Percentiles rank a stretch among this genome's conserved stretches.
These are phyloP conservation scores for Megalurothrips usitatus DNA, from an alignment of 2,888 invertebrate genomes.

Conservation along the genomic window DNA sequence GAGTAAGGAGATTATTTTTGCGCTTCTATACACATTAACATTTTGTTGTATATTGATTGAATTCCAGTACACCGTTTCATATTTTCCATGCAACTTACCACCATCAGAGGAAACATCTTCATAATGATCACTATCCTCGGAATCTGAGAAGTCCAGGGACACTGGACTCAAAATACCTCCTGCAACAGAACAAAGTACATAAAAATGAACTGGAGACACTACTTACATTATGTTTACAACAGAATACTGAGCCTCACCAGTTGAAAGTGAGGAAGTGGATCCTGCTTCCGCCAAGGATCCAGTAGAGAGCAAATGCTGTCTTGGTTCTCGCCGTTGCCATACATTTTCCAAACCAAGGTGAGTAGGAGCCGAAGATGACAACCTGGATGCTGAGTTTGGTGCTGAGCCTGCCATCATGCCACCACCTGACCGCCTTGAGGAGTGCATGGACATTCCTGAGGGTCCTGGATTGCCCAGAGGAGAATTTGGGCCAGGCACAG, in stretches of 20 bases:
- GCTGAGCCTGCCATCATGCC: neutral
- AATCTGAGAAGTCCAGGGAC: conserved; percentile 70
- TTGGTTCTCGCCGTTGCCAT: conserved; percentile 81
- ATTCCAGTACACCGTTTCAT: neutral
- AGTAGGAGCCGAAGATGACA: conserved; percentile 84
- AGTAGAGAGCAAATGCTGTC: conserved; percentile 79
- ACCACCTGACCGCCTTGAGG: conserved; percentile 13
- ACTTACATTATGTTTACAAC: conserved; percentile 4
- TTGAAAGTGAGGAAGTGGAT: conserved; percentile 76
- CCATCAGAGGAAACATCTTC: conserved; percentile 82
- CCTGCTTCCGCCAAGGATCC: conserved; percentile 79
- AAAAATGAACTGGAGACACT: neutral
- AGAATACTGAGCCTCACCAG: conserved; percentile 46
- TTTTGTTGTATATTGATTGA: neutral
- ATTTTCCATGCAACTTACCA: conserved; percentile 47
- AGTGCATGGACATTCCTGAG: conserved; percentile 16
- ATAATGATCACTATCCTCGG: conserved; percentile 80
- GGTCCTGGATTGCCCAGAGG: conserved; percentile 47
- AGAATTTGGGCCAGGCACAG: conserved; percentile 56
- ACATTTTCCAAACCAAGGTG: conserved; percentile 76
- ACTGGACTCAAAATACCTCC: conserved; percentile 78
- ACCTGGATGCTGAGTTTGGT: conserved; percentile 53
- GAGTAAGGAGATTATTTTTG: neutral
- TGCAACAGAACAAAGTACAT: conserved; percentile 33
- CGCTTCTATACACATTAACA: neutral